These are phyloP conservation scores for Syrphus vitripennis DNA, from an alignment of 2,888 invertebrate species.

Conservation along the genomic window DNA sequence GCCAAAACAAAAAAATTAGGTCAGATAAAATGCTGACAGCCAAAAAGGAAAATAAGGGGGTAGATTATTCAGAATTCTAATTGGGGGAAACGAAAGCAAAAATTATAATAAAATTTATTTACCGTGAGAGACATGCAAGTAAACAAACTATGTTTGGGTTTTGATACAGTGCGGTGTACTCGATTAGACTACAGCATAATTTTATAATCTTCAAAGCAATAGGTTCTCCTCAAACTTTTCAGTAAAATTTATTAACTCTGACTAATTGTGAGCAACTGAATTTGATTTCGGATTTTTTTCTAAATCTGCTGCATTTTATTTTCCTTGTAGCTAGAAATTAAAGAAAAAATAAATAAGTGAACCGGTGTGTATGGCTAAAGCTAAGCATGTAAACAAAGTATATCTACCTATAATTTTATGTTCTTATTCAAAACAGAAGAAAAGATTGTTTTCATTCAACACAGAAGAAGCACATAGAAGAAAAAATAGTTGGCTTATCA, in stretches of 20 bases:
- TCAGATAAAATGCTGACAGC: constrained; percentile 57
- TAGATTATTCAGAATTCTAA: constrained; percentile 51
- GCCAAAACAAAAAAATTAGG: constrained; percentile 46
- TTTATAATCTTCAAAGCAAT: no score
- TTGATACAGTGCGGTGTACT: background rate
- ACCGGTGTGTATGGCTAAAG: background rate
- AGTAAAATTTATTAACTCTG: no score
- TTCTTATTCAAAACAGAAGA: background rate
- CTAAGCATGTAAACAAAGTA: background rate
- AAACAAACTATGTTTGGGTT: background rate
- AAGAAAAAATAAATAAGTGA: background rate
- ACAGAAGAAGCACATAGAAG: background rate
- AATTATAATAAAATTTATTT: constrained; percentile 55
- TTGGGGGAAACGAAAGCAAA: constrained; percentile 48
- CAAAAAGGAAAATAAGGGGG: constrained; percentile 20
- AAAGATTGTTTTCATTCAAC: constrained; percentile 34
- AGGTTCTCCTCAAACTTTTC: background rate
- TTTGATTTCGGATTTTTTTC: no score
- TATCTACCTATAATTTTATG: background rate
- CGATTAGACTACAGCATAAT: background rate
- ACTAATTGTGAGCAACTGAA: no score
- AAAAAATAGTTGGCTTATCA: constrained; percentile 43
- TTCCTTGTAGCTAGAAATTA: no score
- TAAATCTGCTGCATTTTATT: no score
- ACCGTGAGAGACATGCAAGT: constrained; percentile 20